Evolutionary conservation across 2,888 invertebrate genomes (phyloP).

Genomic region (Ischnura elegans): DNA sequence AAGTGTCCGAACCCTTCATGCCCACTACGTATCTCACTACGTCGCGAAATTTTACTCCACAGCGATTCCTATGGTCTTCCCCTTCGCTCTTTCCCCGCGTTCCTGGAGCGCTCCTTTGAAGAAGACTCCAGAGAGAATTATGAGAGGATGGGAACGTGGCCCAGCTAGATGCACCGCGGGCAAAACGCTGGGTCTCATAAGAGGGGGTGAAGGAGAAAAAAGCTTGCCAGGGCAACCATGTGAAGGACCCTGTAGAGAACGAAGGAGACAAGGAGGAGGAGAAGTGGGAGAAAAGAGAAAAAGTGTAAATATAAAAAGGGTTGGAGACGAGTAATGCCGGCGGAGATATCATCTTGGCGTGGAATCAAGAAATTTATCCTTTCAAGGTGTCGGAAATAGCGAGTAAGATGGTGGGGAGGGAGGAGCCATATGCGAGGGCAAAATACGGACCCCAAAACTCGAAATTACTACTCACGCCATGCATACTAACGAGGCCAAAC

Average conservation of each 20-base stretch:
- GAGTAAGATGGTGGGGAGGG: not conserved
- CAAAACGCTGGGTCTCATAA: not conserved
- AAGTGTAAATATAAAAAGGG: not conserved
- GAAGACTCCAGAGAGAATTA: too few relatives aligned
- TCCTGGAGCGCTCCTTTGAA: too few relatives aligned
- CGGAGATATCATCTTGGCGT: conserved; percentile 24
- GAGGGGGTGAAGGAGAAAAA: not conserved
- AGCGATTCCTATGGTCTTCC: not conserved
- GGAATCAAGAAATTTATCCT: conserved; percentile 31
- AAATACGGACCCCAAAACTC: not conserved
- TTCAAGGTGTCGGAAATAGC: conserved; percentile 21
- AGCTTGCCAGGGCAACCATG: not conserved
- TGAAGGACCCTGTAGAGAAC: not conserved
- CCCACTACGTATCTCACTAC: too few relatives aligned
- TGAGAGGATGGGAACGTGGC: too few relatives aligned
- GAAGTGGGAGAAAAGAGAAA: not conserved
- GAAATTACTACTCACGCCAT: not conserved
- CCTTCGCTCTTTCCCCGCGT: not conserved
- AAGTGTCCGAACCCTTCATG: not conserved
- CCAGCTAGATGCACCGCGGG: not conserved
- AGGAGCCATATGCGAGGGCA: not conserved
- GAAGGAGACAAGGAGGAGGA: not conserved
- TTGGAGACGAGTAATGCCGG: not conserved
- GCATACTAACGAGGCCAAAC: not conserved
- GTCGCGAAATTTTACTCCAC: not conserved